Evolutionary conservation across 2,113 vertebrate species (phyloP).

Genomic region (Canis aureus): DNA sequence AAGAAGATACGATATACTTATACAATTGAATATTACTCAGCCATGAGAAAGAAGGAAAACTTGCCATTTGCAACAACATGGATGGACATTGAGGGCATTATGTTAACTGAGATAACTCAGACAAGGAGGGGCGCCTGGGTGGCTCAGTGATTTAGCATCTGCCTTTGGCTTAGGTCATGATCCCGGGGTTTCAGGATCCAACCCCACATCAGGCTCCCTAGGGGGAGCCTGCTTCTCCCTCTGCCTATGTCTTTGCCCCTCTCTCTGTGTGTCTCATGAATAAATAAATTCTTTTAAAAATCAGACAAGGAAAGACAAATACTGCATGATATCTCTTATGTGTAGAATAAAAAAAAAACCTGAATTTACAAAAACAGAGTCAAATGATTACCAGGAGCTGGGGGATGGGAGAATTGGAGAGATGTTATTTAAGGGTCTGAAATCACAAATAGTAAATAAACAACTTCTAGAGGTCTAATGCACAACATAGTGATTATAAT

Average conservation of each 20-base stretch:
- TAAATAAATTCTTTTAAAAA: too few relatives aligned
- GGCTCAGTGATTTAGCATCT: too few relatives aligned
- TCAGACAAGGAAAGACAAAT: background rate
- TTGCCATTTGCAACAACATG: background rate
- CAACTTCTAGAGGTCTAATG: background rate
- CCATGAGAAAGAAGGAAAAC: background rate
- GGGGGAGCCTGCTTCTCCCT: too few relatives aligned
- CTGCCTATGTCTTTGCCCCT: too few relatives aligned
- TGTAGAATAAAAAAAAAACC: background rate
- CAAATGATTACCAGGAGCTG: background rate
- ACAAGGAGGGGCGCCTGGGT: background rate
- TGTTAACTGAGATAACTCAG: background rate
- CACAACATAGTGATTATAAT: background rate
- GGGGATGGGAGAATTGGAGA: background rate
- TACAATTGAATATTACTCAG: background rate
- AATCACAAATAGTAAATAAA: background rate
- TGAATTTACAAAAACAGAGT: background rate
- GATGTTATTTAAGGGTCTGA: background rate
- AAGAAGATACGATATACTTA: background rate
- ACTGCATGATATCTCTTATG: background rate
- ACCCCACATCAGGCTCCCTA: too few relatives aligned
- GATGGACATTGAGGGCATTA: background rate
- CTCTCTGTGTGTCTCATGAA: too few relatives aligned
- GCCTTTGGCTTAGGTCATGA: too few relatives aligned
- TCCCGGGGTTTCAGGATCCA: too few relatives aligned